Evolutionary conservation across 2,797 vertebrate species (phyloP).

Genomic region (Lutjanus argentimaculatus): DNA sequence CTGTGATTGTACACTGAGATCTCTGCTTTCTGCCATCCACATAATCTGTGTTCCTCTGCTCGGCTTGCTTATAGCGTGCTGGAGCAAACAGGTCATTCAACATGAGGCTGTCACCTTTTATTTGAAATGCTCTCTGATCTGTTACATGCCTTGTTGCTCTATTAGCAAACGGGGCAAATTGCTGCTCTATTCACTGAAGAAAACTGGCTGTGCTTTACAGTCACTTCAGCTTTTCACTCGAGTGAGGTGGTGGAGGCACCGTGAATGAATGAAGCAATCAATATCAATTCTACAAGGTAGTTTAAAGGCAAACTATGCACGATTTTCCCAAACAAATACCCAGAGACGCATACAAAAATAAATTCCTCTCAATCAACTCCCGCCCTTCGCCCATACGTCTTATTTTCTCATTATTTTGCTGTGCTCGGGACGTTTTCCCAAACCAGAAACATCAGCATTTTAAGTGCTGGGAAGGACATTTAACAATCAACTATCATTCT

Average conservation of each 20-base stretch:
- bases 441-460: too few species aligned
- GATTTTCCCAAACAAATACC: too few species aligned
- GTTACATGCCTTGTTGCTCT: neutral
- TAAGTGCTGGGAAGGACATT: too few species aligned
- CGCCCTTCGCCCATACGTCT: too few species aligned
- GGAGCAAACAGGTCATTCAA: neutral
- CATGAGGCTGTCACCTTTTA: neutral
- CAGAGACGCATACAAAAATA: too few species aligned
- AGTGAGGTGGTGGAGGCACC: neutral
- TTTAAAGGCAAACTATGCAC: too few species aligned
- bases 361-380: too few species aligned
- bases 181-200: neutral
- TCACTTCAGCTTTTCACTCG: neutral
- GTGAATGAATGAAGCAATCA: neutral
- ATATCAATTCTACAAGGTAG: neutral
- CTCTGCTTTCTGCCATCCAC: constrained; percentile 1
- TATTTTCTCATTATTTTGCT: too few species aligned
- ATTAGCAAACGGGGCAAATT: neutral
- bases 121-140: constrained; percentile 8
- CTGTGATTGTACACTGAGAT: neutral
- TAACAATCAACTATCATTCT: too few species aligned
- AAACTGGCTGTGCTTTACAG: neutral
- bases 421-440: too few species aligned
- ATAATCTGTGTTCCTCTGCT: constrained; percentile 3
- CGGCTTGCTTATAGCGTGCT: neutral